phyloP scores from a whole-genome alignment of 1,140 invertebrate species.

The Ceratosolen fusciceps region DNA sequence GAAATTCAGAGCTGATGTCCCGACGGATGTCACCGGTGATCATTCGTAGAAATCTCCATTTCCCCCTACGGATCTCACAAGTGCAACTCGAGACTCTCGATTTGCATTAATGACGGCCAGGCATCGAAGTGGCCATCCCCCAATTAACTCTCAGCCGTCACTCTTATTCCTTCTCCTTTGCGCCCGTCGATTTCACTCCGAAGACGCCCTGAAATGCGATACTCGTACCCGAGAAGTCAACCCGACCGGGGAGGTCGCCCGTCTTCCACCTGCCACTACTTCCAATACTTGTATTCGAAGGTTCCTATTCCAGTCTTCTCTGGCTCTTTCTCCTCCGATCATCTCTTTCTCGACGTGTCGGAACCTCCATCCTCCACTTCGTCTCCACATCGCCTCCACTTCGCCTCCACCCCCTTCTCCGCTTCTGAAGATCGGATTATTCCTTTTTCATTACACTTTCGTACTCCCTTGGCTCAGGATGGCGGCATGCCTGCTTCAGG shows the following conservation, averaged over 20 bases:
- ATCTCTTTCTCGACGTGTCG: conserved; percentile 30
- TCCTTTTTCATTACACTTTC: no score
- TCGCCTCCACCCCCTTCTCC: background rate
- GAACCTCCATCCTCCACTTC: background rate
- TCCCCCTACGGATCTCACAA: background rate
- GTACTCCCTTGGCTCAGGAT: no score
- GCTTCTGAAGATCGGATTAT: no score
- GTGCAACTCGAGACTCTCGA: conserved; percentile 46
- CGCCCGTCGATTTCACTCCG: conserved; percentile 49
- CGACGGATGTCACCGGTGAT: conserved; percentile 34
- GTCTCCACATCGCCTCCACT: background rate
- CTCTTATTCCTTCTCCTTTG: conserved; percentile 12
- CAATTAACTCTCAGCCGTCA: conserved; percentile 43
- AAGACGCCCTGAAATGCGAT: conserved; percentile 63
- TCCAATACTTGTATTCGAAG: conserved; percentile 35
- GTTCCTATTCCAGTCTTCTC: conserved; percentile 45
- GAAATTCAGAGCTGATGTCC: background rate
- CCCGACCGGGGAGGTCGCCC: conserved; percentile 62
- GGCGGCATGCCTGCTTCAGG: no score
- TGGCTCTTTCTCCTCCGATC: conserved; percentile 12
- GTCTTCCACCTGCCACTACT: conserved; percentile 66
- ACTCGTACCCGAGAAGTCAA: conserved; percentile 57
- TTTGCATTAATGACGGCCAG: conserved; percentile 39
- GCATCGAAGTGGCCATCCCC: conserved; percentile 13
- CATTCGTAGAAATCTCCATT: conserved; percentile 51